Base-by-base conservation (phyloP, 2,797 vertebrate species). In the Choloepus didactylus region DNA sequence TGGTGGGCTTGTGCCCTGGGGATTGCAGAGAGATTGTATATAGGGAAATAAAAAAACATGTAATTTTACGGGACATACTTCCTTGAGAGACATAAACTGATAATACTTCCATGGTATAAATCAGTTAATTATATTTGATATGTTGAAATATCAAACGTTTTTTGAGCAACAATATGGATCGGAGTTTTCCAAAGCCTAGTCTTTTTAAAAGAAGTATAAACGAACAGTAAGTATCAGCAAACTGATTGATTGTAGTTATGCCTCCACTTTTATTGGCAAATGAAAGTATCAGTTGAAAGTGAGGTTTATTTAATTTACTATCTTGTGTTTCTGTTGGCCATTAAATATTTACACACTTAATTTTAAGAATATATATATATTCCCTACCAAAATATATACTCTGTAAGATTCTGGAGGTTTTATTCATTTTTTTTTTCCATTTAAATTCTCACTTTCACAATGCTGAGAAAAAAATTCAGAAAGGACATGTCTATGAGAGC, bases 371-470 rank as follows among this genome's bases (percentile, higher is more conserved):
- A 46, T 29, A 60, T 49, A 49, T 29, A 23, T 21, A 76, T 64
- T 96, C 16, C 5, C 91, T 88, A 10, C 38, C 41, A 69, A 79
- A 85, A 84, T 81, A 25, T 31, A 9, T n/a, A 12, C 3, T 67
- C 44, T 79, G 10, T 41, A 67, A 81, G 64, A 19, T 64, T 70
- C 44, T 62, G 27, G 9, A 51, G 27, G 3, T 81, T 89, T 87
- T 35, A 70, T 77, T 93, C 82, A 41, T 89, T 67, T 56, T 66
- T 67, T 56, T 66, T n/a, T 44, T 9, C 21, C n/a, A 72, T 84
- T 94, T 93, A 10, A 82, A 66, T 94, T 96, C 97, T 96, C 35
- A 35, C 54, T 93, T 96, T 79, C 25, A 41, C 16, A 21, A 1
- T 86, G 29, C 38, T 91, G 83, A 94, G 69, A 94, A 94, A 15